A percentile compares a stretch with the other conserved stretches of the same genome.
phyloP scores from a whole-genome alignment of 2,888 invertebrate species.

The Cepaea hortensis region DNA sequence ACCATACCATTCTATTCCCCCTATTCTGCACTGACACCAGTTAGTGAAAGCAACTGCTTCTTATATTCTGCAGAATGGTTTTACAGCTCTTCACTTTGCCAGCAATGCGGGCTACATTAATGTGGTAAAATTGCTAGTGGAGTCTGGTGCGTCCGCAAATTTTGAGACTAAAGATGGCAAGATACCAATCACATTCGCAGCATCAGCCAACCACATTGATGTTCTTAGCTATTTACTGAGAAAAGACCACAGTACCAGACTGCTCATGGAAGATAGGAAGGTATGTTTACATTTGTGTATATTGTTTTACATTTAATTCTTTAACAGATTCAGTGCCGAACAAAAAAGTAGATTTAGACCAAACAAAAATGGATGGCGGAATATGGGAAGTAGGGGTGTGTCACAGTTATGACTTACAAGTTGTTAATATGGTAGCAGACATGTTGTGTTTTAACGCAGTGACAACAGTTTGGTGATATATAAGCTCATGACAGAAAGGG shows the following conservation, averaged over 20 bases:
- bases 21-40: too few relatives aligned
- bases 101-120: conserved; percentile 86
- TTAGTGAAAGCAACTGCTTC: not conserved
- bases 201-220: conserved; percentile 96
- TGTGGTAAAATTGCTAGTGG: conserved; percentile 94
- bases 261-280: conserved; percentile 96
- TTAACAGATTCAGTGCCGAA: too few relatives aligned
- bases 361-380: too few relatives aligned
- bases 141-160: conserved; percentile 96
- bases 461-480: too few relatives aligned
- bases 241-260: conserved; percentile 97
- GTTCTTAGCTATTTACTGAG: conserved; percentile 96
- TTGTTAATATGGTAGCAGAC: too few relatives aligned
- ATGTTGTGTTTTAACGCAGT: too few relatives aligned
- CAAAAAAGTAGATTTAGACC: too few relatives aligned
- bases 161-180: conserved; percentile 91
- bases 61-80: conserved; percentile 69
- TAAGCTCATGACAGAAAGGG: too few relatives aligned
- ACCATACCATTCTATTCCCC: too few relatives aligned
- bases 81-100: conserved; percentile 75
- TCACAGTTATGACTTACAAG: too few relatives aligned
- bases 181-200: conserved; percentile 98
- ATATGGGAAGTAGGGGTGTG: too few relatives aligned
- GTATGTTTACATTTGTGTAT: conserved; percentile 74
- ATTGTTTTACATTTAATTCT: too few relatives aligned